Percentiles rank a stretch among this genome's conserved stretches.
phyloP scores from a whole-genome alignment of 2,888 invertebrate species.

The Drosophila paramelanica region DNA sequence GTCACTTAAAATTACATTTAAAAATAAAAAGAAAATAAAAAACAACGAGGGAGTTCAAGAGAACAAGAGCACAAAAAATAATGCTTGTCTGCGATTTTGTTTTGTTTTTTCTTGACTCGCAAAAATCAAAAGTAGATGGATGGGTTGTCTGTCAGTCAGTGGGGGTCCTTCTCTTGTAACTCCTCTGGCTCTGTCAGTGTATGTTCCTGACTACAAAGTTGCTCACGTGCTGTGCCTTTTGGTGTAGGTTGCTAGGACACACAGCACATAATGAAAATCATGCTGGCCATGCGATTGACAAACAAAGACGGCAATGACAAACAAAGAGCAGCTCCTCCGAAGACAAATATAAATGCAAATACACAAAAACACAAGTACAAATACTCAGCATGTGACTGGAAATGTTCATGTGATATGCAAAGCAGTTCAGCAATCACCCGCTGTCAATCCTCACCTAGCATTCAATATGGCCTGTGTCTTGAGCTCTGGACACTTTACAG shows the following conservation, averaged over 20 bases:
- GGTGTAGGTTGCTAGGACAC: conserved; percentile 12
- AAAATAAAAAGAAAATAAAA: conserved; percentile 25
- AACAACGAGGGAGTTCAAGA: conserved; percentile 21
- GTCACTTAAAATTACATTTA: conserved; percentile 75
- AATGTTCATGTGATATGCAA: conserved; percentile 41
- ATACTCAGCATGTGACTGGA: conserved; percentile 40
- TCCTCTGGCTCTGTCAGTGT: conserved; percentile 14
- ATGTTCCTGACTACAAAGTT: conserved; percentile 24
- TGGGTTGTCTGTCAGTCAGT: conserved; percentile 13
- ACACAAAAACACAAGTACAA: conserved; percentile 6
- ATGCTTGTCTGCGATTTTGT: conserved; percentile 60
- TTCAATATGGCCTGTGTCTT: not conserved
- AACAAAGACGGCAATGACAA: conserved; percentile 23
- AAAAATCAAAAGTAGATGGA: conserved; percentile 52
- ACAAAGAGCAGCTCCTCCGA: conserved; percentile 11
- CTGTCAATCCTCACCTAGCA: not conserved
- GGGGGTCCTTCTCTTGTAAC: conserved; percentile 14
- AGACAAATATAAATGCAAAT: conserved; percentile 29
- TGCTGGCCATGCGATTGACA: conserved; percentile 35
- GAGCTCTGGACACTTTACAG: conserved; percentile 12
- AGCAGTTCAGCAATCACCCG: conserved; percentile 5
- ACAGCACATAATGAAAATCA: conserved; percentile 38
- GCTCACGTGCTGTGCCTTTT: conserved; percentile 37
- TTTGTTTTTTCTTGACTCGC: conserved; percentile 6
- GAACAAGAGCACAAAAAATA: conserved; percentile 43